Conservation (phyloP, 64 coral and sea anemone species). For the Trachythela sp. region DNA sequence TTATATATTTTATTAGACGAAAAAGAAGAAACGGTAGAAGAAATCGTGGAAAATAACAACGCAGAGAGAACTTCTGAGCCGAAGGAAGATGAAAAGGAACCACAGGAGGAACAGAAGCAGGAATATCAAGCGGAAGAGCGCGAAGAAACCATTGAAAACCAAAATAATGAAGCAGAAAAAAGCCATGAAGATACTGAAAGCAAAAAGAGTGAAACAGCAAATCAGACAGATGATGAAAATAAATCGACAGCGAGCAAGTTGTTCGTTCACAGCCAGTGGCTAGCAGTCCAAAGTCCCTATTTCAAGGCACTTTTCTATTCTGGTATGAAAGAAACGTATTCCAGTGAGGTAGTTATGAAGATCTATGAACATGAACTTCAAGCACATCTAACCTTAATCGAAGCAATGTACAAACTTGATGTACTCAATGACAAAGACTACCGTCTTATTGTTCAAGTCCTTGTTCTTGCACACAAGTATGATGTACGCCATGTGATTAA, state of each 20-base stretch:
- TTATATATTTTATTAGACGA: no score
- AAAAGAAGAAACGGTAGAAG: no score
- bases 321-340: background rate
- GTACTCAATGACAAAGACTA: background rate
- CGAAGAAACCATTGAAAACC: no score
- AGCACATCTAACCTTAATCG: background rate
- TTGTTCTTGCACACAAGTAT: background rate
- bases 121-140: no score
- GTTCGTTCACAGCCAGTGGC: constrained; percentile 1
- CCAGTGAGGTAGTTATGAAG: background rate
- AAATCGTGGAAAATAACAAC: no score
- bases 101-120: no score
- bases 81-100: no score
- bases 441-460: background rate
- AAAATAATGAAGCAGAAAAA: background rate
- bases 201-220: background rate
- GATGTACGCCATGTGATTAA: background rate
- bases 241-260: background rate
- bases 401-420: constrained; percentile 11
- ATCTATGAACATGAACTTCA: background rate
- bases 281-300: background rate
- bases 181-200: background rate
- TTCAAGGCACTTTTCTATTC: constrained; percentile 7
- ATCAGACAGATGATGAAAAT: background rate
- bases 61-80: no score